Evolutionary conservation across 2,113 vertebrate species (phyloP), one percentile per base, ranked within the genome.

Genomic region (Turnix velox): DNA sequence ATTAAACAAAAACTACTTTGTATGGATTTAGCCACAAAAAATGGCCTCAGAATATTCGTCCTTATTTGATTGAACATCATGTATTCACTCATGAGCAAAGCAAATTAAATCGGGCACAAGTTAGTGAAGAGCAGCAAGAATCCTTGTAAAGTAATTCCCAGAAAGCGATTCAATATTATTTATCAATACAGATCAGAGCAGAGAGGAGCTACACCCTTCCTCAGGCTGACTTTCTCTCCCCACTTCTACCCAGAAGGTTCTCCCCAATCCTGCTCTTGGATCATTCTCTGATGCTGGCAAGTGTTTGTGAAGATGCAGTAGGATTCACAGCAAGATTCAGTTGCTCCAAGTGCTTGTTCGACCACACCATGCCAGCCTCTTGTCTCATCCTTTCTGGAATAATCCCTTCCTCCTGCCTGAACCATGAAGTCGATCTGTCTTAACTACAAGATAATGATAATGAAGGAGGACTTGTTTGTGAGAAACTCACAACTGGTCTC

Each of bases 321-420:
- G 54, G 12, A 33, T 39, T 63, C 13, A 15, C 12, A 33, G 59
- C 31, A 28, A 31, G 61, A 58, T 58, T 37, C 33, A 25, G 24
- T 11, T 18, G 28, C 24, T 76, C 35, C 4, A 1, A 14, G 42
- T 0, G 0, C 37, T 48, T 9, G 22, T 7, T 1, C 2, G 18
- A 12, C 48, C 0, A 0, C 18, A 14, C 5, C 1, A 0, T 1
- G 4, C 14, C 52, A 40, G 52, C 40, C 17, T 45, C 59, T 58
- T 1, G 1, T 30, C 15, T 58, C 33, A n/a, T 9, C 10, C 30
- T n/a, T 35, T 31, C 35, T 37, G 37, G 30, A 28, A 39, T 48
- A 77, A 4, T 6, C 25, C 11, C 10, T 37, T 59, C 40, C 46
- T 51, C n/a, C 58, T 37, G 25, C 14, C 31, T 61, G 40, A 2